A percentile compares a stretch with the other conserved stretches of the same genome.
Conservation (phyloP, 30 jellyfish, hydroid and myxozoan species). For the Pseudorhiza aurosa region DNA sequence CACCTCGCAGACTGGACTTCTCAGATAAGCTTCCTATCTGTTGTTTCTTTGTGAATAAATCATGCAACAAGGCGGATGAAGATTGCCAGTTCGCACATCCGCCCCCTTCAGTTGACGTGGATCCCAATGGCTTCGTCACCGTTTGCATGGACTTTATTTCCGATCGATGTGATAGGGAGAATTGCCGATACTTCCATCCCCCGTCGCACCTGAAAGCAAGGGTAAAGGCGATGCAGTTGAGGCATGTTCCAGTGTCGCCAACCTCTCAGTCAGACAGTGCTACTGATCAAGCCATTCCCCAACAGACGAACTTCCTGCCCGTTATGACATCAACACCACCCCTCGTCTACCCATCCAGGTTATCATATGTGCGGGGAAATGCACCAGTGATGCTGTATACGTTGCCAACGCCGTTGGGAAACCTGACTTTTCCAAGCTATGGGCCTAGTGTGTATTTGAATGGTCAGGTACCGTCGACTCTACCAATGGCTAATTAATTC, state of each 20-base stretch:
- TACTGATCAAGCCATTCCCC: constrained; percentile 17
- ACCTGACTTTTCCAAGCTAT: constrained; percentile 30
- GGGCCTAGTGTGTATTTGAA: constrained; percentile 37
- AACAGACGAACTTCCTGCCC: constrained; percentile 16
- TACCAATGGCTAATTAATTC: constrained; percentile 10
- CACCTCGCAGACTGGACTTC: constrained; percentile 64
- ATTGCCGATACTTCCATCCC: constrained; percentile 73
- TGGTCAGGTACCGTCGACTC: constrained; percentile 9
- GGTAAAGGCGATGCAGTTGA: constrained; percentile 63
- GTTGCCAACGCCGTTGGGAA: constrained; percentile 64
- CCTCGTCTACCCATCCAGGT: constrained; percentile 28
- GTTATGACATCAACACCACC: constrained; percentile 27
- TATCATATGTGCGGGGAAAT: constrained; percentile 17
- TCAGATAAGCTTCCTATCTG: constrained; percentile 80
- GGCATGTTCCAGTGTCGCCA: constrained; percentile 56
- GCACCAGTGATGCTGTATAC: constrained; percentile 34
- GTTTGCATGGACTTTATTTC: constrained; percentile 77
- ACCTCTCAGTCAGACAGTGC: neutral
- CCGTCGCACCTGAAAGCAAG: constrained; percentile 61
- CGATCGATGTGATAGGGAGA: constrained; percentile 64
- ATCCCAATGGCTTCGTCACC: constrained; percentile 74
- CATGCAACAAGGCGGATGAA: constrained; percentile 51
- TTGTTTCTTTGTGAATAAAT: constrained; percentile 40
- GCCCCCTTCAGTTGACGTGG: constrained; percentile 61
- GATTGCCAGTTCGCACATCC: constrained; percentile 78